Conservation (phyloP, 1,140 invertebrate genomes). For the Zaprionus taronus region DNA sequence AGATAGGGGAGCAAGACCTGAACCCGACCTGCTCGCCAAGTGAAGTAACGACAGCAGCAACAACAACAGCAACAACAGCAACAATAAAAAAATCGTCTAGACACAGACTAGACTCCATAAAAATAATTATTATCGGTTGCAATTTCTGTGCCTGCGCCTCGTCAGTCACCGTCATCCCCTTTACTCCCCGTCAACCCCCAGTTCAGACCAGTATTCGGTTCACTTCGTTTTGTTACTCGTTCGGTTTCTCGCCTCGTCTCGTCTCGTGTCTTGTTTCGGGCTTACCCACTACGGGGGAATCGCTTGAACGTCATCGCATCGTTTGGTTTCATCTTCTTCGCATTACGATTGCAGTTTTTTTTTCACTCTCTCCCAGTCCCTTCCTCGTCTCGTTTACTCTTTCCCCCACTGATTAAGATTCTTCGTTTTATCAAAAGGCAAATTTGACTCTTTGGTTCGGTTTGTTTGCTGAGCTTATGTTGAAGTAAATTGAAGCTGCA, state of each 20-base stretch:
- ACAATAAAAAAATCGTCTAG: constrained; percentile 83
- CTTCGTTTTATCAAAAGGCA: background rate
- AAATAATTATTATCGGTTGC: constrained; percentile 85
- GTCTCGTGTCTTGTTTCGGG: constrained; percentile 10
- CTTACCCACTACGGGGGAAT: constrained; percentile 34
- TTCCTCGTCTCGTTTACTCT: background rate
- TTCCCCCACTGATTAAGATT: background rate
- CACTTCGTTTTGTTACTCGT: constrained; percentile 16
- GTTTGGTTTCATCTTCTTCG: constrained; percentile 70
- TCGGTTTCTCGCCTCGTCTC: constrained; percentile 1
- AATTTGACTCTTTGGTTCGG: constrained; percentile 2
- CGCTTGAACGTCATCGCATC: constrained; percentile 48
- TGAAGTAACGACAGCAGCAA: constrained; percentile 63
- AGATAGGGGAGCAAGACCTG: constrained; percentile 18
- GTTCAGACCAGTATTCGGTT: constrained; percentile 7
- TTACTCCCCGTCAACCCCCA: background rate
- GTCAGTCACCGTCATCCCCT: background rate
- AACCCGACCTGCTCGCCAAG: constrained; percentile 56
- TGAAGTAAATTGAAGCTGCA: background rate
- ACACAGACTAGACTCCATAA: constrained; percentile 85
- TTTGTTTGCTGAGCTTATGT: background rate
- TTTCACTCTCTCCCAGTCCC: constrained; percentile 18
- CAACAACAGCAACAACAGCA: constrained; percentile 42
- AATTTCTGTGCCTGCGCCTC: constrained; percentile 74
- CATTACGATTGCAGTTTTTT: constrained; percentile 66